These are phyloP conservation scores for Heloderma charlesbogerti DNA, from an alignment of 2,113 vertebrate species.

Conservation along the genomic window DNA sequence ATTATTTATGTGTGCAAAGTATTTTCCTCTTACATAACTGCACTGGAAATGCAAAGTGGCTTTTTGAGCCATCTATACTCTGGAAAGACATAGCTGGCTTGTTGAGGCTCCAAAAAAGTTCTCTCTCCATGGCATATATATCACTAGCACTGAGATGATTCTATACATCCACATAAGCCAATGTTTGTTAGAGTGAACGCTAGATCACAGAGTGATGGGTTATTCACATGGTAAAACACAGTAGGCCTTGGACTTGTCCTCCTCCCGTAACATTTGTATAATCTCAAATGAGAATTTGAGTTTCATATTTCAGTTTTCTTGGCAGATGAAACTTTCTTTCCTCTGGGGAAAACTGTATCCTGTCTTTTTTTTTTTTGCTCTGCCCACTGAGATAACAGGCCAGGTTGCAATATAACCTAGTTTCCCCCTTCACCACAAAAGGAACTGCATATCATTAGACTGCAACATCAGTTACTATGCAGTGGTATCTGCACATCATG, in stretches of 20 bases:
- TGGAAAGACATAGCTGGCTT: not conserved
- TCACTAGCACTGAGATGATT: not conserved
- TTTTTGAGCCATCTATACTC: slow-evolving; percentile 25
- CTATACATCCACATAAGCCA: not conserved
- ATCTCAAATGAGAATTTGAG: not conserved
- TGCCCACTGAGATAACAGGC: not conserved
- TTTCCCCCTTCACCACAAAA: not conserved
- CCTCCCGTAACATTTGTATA: not conserved
- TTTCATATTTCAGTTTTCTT: not conserved
- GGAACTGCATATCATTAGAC: not conserved
- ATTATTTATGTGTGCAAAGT: slow-evolving; percentile 4
- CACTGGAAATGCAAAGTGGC: slow-evolving; percentile 27
- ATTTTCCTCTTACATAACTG: slow-evolving; percentile 16
- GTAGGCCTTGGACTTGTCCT: not conserved
- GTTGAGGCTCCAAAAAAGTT: not conserved
- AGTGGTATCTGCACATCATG: not conserved
- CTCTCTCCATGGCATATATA: not conserved
- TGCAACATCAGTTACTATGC: not conserved
- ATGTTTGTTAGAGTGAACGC: not conserved
- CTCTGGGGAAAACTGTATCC: not conserved
- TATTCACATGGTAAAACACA: not conserved
- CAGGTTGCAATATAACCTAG: not conserved
- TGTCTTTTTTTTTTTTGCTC: not conserved
- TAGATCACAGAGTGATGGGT: not conserved
- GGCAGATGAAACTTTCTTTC: not conserved